A percentile compares a stretch with the other conserved stretches of the same genome.
These are phyloP conservation scores for Seira sanloemensis DNA, from an alignment of 2,888 invertebrate species.

Conservation along the genomic window DNA sequence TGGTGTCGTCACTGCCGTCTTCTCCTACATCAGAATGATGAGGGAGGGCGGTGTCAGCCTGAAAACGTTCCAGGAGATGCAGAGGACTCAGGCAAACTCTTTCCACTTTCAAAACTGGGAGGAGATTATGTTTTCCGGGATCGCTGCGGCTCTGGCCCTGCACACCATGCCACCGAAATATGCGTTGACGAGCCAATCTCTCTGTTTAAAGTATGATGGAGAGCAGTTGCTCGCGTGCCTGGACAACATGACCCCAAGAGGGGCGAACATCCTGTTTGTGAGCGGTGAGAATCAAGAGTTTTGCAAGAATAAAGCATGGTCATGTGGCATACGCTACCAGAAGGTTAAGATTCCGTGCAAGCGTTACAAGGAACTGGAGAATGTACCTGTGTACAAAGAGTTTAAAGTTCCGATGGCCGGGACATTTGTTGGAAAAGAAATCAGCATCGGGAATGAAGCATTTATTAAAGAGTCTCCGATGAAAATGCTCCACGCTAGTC, in stretches of 20 bases:
- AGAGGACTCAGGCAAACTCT: neutral
- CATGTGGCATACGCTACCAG: neutral
- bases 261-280: neutral
- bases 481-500: neutral
- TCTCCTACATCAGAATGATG: slow-evolving; percentile 28
- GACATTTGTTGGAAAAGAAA: neutral
- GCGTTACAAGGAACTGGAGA: neutral
- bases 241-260: neutral
- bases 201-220: neutral
- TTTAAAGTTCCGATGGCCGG: neutral
- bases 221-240: neutral
- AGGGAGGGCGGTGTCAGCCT: neutral
- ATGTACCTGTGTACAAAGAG: neutral
- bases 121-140: neutral
- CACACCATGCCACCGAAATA: neutral
- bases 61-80: slow-evolving; percentile 18
- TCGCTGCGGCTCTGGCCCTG: neutral
- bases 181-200: neutral
- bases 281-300: neutral
- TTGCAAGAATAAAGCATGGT: neutral
- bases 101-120: slow-evolving; percentile 47
- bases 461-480: neutral
- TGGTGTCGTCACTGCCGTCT: neutral
- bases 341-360: neutral
- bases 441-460: neutral